Evolutionary conservation across 2,797 vertebrate species (phyloP).

Genomic region (Alauda arvensis): DNA sequence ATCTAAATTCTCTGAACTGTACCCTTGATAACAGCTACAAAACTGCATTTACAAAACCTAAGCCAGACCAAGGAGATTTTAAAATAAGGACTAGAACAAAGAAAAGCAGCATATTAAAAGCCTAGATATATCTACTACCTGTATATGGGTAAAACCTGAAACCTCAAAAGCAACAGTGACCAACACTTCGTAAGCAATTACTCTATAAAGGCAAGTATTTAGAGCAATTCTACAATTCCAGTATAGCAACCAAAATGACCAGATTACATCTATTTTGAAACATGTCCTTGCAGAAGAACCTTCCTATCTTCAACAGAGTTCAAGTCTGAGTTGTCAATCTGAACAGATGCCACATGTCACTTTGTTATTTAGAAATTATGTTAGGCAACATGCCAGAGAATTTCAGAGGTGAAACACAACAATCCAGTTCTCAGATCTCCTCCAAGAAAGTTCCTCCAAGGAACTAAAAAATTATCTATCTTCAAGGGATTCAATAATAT

Average conservation of each 20-base stretch:
- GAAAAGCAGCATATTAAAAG: neutral
- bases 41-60: neutral
- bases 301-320: neutral
- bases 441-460: neutral
- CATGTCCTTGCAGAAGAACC: neutral
- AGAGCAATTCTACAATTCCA: neutral
- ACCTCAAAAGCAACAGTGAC: neutral
- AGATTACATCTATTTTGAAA: neutral
- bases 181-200: neutral
- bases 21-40: neutral
- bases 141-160: neutral
- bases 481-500: neutral
- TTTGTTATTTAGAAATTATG: neutral
- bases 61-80: neutral
- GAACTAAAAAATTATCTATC: neutral
- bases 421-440: neutral
- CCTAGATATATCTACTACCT: neutral
- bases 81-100: neutral
- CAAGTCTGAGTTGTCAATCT: neutral
- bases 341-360: neutral
- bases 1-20: neutral
- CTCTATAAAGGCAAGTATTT: neutral
- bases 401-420: neutral
- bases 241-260: neutral
- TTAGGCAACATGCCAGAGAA: neutral